phyloP scores from a whole-genome alignment of 2,797 vertebrate species.

The Coranthus polyacanthus region DNA sequence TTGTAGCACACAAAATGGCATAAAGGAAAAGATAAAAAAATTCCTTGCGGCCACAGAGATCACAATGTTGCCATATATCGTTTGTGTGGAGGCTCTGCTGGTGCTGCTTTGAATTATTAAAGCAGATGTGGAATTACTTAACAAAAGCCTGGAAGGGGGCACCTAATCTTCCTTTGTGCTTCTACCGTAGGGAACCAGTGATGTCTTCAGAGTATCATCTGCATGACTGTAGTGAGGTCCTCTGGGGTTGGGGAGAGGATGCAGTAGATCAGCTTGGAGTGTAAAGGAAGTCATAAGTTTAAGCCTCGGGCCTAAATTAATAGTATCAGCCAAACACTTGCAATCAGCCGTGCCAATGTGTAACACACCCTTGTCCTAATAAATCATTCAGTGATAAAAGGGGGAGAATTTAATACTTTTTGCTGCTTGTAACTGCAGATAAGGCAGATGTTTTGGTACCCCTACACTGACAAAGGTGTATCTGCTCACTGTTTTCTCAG shows the following conservation, averaged over 20 bases:
- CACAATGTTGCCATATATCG: conserved; percentile 59
- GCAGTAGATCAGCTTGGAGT: conserved; percentile 43
- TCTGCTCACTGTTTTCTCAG: conserved; percentile 6
- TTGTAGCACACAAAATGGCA: conserved; percentile 54
- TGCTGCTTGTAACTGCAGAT: conserved; percentile 29
- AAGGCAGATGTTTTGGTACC: conserved; percentile 15
- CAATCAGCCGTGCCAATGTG: conserved; percentile 48
- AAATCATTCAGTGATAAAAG: conserved; percentile 43
- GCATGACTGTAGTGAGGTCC: conserved; percentile 48
- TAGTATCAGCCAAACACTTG: conserved; percentile 37
- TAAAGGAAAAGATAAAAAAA: conserved; percentile 46
- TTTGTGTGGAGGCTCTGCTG: conserved; percentile 53
- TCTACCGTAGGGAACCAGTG: conserved; percentile 66
- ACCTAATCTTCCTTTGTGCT: conserved; percentile 79
- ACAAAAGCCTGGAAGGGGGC: conserved; percentile 76
- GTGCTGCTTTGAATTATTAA: conserved; percentile 81
- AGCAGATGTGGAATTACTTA: conserved; percentile 78
- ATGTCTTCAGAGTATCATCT: conserved; percentile 71
- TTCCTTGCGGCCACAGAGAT: conserved; percentile 58
- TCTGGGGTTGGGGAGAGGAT: conserved; percentile 54
- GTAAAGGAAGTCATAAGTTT: conserved; percentile 63
- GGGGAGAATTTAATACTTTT: conserved; percentile 29
- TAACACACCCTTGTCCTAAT: conserved; percentile 35
- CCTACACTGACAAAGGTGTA: conserved; percentile 13
- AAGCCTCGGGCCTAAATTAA: conserved; percentile 51